phyloP scores from a whole-genome alignment of 2,113 vertebrate genomes.

The Prunella himalayana region DNA sequence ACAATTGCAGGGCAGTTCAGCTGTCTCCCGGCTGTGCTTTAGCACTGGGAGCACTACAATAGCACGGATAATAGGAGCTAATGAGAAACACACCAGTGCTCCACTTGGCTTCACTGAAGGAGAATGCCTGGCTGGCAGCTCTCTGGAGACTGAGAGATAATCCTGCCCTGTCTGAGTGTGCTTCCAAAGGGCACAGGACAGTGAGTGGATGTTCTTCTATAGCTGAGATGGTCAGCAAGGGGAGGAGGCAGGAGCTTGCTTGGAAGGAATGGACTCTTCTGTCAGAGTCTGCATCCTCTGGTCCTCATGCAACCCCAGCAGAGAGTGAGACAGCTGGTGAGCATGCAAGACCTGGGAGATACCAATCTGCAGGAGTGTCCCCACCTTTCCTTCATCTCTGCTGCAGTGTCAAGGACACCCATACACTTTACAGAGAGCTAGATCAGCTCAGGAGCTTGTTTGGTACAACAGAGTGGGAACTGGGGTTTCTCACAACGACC shows the following conservation, averaged over 20 bases:
- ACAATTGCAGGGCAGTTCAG: not conserved
- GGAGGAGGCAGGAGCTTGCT: not conserved
- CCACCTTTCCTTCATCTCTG: not conserved
- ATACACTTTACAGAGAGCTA: not conserved
- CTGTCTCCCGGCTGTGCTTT: not conserved
- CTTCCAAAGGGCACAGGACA: not conserved
- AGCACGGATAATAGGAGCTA: not conserved
- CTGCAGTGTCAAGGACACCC: not conserved
- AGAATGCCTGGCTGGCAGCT: not conserved
- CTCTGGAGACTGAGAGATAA: not conserved
- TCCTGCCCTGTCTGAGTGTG: not conserved
- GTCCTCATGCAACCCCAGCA: not conserved
- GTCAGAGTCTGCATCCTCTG: not conserved
- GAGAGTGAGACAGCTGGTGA: not conserved
- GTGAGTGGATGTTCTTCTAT: fast-evolving
- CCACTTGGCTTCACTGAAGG: not conserved
- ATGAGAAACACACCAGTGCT: not conserved
- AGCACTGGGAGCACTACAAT: not conserved
- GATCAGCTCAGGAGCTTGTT: not conserved
- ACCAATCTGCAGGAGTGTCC: not conserved
- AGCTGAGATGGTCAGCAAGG: not conserved
- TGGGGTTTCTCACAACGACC: not conserved
- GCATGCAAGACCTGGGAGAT: not conserved
- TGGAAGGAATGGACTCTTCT: not conserved
- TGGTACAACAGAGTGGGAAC: not conserved